phyloP scores from a whole-genome alignment of 2,797 vertebrate genomes.

The Hypotaenidia philippensis region DNA sequence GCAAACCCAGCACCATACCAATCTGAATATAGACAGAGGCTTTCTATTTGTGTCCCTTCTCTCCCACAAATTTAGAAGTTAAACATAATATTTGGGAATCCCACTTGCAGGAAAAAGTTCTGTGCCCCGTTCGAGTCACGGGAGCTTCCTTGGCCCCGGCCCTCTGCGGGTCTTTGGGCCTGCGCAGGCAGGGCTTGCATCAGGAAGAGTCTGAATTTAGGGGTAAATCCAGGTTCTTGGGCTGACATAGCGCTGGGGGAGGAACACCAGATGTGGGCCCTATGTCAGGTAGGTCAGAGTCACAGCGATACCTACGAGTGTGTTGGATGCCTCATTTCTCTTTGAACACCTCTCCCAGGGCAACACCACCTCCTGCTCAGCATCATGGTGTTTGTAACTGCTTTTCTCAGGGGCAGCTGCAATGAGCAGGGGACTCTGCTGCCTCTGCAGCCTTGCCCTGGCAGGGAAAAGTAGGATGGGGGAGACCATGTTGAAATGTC shows the following conservation, averaged over 20 bases:
- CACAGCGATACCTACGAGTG: background rate
- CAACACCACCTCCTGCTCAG: background rate
- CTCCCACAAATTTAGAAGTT: background rate
- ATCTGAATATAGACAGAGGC: background rate
- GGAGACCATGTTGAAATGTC: background rate
- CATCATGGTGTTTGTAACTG: rapidly evolving
- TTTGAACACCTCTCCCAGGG: background rate
- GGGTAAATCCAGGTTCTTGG: background rate
- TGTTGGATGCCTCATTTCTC: background rate
- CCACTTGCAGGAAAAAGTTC: background rate
- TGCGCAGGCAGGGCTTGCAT: background rate
- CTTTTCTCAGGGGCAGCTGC: background rate
- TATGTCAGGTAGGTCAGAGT: background rate
- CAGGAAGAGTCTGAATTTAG: background rate
- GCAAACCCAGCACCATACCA: background rate
- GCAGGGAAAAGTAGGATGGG: background rate
- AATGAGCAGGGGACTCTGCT: background rate
- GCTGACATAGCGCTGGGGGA: background rate
- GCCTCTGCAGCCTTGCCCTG: background rate
- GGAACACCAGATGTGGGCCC: background rate
- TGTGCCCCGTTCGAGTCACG: background rate
- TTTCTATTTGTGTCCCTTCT: background rate
- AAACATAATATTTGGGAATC: background rate
- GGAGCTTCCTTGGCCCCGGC: background rate
- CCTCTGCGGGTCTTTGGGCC: background rate